Evolutionary conservation across 2,797 vertebrate genomes (phyloP).

Genomic region (Sebastes baramenuke): DNA sequence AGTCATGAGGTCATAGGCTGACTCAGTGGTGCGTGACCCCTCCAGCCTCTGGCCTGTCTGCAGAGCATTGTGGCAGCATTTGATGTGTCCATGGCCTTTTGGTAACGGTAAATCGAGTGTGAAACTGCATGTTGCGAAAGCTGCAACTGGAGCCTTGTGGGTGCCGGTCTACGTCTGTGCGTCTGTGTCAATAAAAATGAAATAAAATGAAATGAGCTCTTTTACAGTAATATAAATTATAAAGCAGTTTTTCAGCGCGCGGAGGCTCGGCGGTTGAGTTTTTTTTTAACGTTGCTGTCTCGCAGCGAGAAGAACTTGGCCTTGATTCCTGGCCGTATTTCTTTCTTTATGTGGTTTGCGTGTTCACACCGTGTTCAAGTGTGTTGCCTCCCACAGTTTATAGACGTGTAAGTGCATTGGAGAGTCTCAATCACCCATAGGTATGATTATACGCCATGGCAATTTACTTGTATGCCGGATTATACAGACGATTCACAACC

Average conservation of each 20-base stretch:
- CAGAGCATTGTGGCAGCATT: constrained; percentile 45
- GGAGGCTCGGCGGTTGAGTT: constrained; percentile 1
- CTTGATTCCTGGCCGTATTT: not conserved
- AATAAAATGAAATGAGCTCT: constrained; percentile 41
- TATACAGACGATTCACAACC: not conserved
- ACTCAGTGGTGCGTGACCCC: constrained; percentile 42
- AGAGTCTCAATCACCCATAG: constrained; percentile 5
- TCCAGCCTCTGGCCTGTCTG: constrained; percentile 39
- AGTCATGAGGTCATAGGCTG: constrained; percentile 47
- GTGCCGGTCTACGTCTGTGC: constrained; percentile 29
- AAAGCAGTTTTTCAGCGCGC: constrained; percentile 30
- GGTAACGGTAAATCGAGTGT: constrained; percentile 67
- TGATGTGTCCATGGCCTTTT: constrained; percentile 49
- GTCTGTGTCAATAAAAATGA: constrained; percentile 44
- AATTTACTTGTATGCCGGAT: not conserved
- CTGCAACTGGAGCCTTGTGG: constrained; percentile 63
- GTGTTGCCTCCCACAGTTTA: not conserved
- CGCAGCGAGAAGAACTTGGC: constrained; percentile 2
- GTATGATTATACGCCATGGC: not conserved
- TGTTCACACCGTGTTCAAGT: not conserved
- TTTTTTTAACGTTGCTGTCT: constrained; percentile 15
- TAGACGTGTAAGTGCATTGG: not conserved
- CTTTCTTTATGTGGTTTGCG: constrained; percentile 6
- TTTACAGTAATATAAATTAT: constrained; percentile 52
- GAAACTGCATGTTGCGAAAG: constrained; percentile 58